Conservation (phyloP, 2,113 vertebrate genomes). For the Vimba vimba region DNA sequence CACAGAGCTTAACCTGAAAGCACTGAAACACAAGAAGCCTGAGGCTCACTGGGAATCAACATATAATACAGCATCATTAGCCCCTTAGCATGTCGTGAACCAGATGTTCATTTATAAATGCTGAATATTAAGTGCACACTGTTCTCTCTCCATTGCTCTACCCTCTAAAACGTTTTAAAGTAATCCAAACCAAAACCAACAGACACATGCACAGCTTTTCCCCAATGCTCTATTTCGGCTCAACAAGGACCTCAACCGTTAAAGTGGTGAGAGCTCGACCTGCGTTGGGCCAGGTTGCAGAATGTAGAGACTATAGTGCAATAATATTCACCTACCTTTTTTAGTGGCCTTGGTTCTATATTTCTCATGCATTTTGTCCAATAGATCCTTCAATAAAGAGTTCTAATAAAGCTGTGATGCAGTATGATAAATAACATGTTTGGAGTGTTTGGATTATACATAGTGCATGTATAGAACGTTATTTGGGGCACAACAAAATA, state of each 20-base stretch:
- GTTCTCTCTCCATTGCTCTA: neutral
- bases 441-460: too few relatives aligned
- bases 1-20: slow-evolving; percentile 14
- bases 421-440: too few relatives aligned
- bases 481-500: too few relatives aligned
- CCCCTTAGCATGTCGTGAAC: slow-evolving; percentile 36
- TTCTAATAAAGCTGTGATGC: neutral
- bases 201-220: neutral
- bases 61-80: slow-evolving; percentile 49
- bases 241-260: neutral
- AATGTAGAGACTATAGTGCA: neutral
- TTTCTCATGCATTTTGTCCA: neutral
- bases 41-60: slow-evolving; percentile 24
- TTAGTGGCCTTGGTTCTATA: neutral
- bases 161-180: neutral
- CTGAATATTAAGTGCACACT: slow-evolving; percentile 38
- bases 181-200: neutral
- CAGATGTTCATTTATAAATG: slow-evolving; percentile 32
- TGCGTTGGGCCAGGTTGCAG: neutral
- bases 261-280: neutral
- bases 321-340: neutral
- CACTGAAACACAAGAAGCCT: slow-evolving; percentile 11
- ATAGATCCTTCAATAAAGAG: neutral
- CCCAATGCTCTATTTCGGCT: neutral
- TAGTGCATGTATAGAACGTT: too few relatives aligned